Base-by-base conservation (phyloP, 2,113 vertebrate genomes). In the Sceloporus undulatus region DNA sequence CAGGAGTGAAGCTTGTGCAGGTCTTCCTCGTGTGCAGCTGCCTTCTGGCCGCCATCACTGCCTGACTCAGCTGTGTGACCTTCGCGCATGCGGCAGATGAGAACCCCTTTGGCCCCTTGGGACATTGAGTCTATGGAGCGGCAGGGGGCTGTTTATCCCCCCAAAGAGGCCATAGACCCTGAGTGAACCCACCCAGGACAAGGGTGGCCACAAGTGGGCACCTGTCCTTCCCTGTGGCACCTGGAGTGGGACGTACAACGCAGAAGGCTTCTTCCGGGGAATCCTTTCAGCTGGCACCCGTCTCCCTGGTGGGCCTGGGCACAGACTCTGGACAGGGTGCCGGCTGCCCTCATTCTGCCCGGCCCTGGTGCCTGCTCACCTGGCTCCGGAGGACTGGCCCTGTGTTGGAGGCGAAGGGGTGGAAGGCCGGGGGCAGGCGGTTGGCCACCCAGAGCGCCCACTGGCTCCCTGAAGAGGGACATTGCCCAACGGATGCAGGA, bases 401-500 rank as follows among this genome's bases (percentile, higher is more conserved):
- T 56, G 83, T 82, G 90, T 89, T 93, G 19, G 62, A 9, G 25
- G 2, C 23, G 52, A 48, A 2, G 16, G 29, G 19, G 7, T 19
- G 8, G 54, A 4, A 5, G 56, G 79, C 0, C 68, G 1, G 29
- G 79, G 29, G 80, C 65, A 5, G 40, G 1, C 86, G 0, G 68
- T 10, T 77, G 79, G 80, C 91, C 93, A 93, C 95, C 95, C 94
- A 40, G 5, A 27, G 73, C 87, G 5, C 82, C 82, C 0, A 23
- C 88, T 34, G 42, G 92, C 88, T 82, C 70, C 75, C 84, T 48
- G 93, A 88, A 89, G 4, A 59, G 86, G 85, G 25, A 70, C 0
- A 84, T 92, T 79, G 79, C 91, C 56, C 27, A 21, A 87, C 56
- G 92, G 90, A 90, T 85, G 85, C 91, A 80, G 74, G 4, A 27